phyloP scores from a whole-genome alignment of 2,113 vertebrate genomes.

The Micronycteris hirsuta region DNA sequence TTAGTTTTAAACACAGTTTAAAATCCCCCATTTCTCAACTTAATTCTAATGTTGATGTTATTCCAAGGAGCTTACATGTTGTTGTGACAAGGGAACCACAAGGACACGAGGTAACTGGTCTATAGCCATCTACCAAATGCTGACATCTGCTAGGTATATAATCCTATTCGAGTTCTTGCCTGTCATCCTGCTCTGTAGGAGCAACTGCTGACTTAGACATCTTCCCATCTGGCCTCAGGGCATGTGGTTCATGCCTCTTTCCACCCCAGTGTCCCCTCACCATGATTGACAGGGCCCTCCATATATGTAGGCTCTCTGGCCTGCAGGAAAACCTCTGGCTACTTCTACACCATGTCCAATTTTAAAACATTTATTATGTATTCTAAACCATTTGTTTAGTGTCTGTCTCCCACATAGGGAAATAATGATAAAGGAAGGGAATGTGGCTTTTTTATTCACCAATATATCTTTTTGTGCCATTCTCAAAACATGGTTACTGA shows the following conservation, averaged over 20 bases:
- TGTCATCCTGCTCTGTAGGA: not conserved
- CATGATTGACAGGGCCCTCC: not conserved
- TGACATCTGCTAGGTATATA: not conserved
- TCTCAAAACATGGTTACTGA: not conserved
- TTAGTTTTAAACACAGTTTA: not conserved
- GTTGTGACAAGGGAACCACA: not conserved
- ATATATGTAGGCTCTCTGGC: not conserved
- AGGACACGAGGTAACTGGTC: not conserved
- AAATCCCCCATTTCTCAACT: not conserved
- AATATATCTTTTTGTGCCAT: not conserved
- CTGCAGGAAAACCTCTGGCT: not conserved
- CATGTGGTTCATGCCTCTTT: not conserved
- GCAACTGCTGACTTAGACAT: not conserved
- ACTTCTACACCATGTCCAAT: not conserved
- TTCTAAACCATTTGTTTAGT: not conserved
- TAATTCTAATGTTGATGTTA: not conserved
- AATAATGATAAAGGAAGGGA: not conserved
- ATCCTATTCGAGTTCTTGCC: not conserved
- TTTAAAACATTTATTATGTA: not conserved
- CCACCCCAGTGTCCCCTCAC: not conserved
- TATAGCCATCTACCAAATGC: not conserved
- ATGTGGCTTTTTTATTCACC: not conserved
- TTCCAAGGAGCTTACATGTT: not conserved
- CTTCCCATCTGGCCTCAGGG: not conserved
- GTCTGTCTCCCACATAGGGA: not conserved